These are phyloP conservation scores for Alethe castanea DNA, from an alignment of 2,113 vertebrate species.

Conservation along the genomic window DNA sequence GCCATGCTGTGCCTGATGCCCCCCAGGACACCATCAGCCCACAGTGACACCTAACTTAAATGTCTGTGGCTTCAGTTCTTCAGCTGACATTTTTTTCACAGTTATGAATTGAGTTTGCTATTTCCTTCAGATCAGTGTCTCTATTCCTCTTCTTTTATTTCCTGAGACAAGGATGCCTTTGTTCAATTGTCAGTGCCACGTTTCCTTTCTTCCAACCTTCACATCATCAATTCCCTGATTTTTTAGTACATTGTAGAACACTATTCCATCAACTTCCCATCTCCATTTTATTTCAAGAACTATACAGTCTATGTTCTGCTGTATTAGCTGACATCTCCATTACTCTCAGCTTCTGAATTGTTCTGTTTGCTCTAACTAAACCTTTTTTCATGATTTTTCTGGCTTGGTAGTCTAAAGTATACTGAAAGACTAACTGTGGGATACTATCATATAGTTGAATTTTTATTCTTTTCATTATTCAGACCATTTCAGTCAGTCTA, in stretches of 20 bases:
- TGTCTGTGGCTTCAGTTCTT: not conserved
- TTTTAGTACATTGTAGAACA: not conserved
- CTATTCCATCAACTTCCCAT: not conserved
- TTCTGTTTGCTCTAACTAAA: not conserved
- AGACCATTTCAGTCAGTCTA: not conserved
- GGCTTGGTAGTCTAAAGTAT: not conserved
- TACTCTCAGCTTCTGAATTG: not conserved
- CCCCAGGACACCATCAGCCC: not conserved
- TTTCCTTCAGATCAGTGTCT: not conserved
- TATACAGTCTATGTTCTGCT: not conserved
- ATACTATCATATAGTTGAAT: not conserved
- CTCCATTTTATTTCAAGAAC: not conserved
- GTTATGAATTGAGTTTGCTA: not conserved
- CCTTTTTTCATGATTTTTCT: not conserved
- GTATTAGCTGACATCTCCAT: not conserved
- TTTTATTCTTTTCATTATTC: not conserved
- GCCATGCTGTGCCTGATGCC: rapidly evolving
- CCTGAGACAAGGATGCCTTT: not conserved
- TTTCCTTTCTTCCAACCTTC: not conserved
- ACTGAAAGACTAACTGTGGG: not conserved
- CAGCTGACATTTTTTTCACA: not conserved
- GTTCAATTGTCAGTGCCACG: not conserved
- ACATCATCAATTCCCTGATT: not conserved
- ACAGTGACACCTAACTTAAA: not conserved
- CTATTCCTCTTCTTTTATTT: not conserved